Evolutionary conservation across 2,113 vertebrate genomes (phyloP).

Genomic region (Stigmatopora argus): DNA sequence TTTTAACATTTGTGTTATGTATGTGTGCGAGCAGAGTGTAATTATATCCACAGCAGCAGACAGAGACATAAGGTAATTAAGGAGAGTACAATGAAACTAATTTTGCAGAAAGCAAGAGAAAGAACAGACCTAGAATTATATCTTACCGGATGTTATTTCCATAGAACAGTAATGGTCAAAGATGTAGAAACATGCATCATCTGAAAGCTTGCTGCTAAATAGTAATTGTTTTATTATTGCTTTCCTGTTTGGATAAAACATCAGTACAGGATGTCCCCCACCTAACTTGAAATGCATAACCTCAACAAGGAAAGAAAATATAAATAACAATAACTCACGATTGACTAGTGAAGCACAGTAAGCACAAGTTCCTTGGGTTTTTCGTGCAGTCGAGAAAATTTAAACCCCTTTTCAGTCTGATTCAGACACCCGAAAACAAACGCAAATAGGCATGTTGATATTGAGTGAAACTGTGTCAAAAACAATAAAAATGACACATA

Average conservation of each 20-base stretch:
- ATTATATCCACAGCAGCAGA: neutral
- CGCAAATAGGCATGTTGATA: no score
- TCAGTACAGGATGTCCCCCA: conserved; percentile 10
- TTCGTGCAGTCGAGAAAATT: neutral
- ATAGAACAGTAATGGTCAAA: conserved; percentile 3
- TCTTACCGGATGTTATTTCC: neutral
- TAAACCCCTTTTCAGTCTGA: no score
- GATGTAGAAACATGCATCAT: conserved; percentile 13
- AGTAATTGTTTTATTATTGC: conserved; percentile 23
- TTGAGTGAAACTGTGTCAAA: no score
- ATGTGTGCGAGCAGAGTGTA: neutral
- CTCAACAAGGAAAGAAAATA: neutral
- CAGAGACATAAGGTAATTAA: conserved; percentile 2
- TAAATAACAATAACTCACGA: neutral
- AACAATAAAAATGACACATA: no score
- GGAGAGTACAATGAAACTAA: neutral
- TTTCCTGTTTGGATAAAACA: conserved; percentile 31
- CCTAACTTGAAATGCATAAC: conserved; percentile 20
- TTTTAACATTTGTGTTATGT: neutral
- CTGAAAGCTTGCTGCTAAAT: conserved; percentile 17
- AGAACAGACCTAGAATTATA: neutral
- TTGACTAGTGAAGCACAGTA: neutral
- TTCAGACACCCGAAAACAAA: no score
- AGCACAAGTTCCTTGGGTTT: no score
- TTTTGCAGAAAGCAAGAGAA: neutral